These are phyloP conservation scores for Eurytemora carolleeae DNA, from an alignment of 1,140 invertebrate species.

Conservation along the genomic window DNA sequence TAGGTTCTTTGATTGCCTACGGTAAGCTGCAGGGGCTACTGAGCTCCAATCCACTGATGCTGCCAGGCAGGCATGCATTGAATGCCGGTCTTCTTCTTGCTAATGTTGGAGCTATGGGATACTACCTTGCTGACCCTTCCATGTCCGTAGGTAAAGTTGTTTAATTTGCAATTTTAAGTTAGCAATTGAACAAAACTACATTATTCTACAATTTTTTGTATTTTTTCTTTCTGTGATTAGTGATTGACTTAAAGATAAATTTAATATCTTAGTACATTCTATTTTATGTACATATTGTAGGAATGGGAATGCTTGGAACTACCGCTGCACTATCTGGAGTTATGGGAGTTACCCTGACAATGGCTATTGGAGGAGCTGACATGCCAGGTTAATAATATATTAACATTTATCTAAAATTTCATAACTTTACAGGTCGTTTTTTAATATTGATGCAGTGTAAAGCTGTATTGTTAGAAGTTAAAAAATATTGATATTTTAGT, in stretches of 20 bases:
- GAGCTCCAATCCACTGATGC: constrained; percentile 49
- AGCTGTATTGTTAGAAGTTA: no score
- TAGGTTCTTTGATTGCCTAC: constrained; percentile 65
- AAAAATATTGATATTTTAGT: no score
- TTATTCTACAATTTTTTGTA: no score
- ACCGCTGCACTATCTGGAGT: constrained; percentile 47
- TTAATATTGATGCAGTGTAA: no score
- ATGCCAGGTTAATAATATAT: constrained; percentile 49
- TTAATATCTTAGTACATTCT: no score
- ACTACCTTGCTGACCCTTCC: constrained; percentile 41
- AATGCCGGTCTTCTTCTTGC: constrained; percentile 45
- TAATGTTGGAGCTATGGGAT: constrained; percentile 47
- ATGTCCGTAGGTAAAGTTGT: constrained; percentile 33
- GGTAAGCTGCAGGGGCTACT: constrained; percentile 68
- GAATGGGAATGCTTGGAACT: constrained; percentile 40
- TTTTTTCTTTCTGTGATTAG: no score
- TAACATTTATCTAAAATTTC: no score
- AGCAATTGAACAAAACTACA: no score
- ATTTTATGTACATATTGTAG: no score
- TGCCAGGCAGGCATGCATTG: constrained; percentile 59
- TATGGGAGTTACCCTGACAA: constrained; percentile 68
- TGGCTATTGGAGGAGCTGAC: constrained; percentile 74
- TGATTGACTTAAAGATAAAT: no score
- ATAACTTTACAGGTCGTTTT: no score
- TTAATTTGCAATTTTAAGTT: no score